A percentile compares a stretch with the other conserved stretches of the same genome.
Conservation (phyloP, 2,888 invertebrate genomes). For the Oscheius sp. region DNA sequence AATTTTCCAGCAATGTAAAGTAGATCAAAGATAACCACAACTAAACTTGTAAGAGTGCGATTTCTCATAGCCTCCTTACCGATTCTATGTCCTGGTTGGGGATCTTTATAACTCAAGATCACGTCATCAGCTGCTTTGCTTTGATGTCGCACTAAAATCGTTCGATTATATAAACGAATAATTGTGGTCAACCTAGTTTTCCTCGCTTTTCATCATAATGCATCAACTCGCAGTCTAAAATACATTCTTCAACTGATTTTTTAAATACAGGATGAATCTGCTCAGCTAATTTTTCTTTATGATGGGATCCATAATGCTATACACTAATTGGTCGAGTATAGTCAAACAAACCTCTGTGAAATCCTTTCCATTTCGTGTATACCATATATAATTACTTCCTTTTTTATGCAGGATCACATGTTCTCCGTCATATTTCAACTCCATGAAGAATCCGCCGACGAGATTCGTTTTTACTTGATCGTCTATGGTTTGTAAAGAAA, state of each 20-base stretch:
- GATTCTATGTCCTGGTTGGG: conserved; percentile 28
- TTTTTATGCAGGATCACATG: conserved; percentile 63
- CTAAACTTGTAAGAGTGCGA: conserved; percentile 29
- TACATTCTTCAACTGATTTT: conserved; percentile 43
- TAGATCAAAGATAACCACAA: conserved; percentile 64
- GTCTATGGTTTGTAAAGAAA: conserved; percentile 29
- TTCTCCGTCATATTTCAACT: conserved; percentile 68
- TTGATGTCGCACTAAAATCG: conserved; percentile 21
- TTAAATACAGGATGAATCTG: conserved; percentile 59
- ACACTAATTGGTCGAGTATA: background rate
- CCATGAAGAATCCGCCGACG: conserved; percentile 58
- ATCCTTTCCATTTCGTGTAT: conserved; percentile 59
- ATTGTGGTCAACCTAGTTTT: background rate
- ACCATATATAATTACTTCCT: conserved; percentile 59
- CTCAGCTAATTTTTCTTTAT: conserved; percentile 46
- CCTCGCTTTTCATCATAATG: conserved; percentile 27
- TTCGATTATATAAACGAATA: too few relatives aligned
- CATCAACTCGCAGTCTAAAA: conserved; percentile 66
- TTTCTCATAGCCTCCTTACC: too few relatives aligned
- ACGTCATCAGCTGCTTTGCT: conserved; percentile 19
- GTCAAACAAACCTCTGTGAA: conserved; percentile 40
- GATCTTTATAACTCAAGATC: conserved; percentile 16
- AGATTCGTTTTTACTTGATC: conserved; percentile 28
- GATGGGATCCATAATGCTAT: conserved; percentile 26
- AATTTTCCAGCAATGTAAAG: conserved; percentile 60